These are phyloP conservation scores for Zaprionus gabonicus DNA, from an alignment of 1,140 invertebrate species.

Conservation along the genomic window DNA sequence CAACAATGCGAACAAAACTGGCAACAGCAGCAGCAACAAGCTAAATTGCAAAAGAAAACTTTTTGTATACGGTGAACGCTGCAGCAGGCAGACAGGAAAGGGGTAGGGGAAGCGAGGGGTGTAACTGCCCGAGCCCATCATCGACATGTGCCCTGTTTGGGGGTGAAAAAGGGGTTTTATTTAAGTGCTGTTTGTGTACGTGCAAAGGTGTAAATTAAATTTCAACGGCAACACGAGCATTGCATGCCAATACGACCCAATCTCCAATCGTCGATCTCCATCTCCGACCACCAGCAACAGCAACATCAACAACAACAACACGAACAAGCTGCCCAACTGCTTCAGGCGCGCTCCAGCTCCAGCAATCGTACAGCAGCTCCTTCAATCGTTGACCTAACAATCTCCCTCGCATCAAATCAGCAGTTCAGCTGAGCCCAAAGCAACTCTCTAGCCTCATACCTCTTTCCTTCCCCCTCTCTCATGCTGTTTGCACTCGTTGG, in stretches of 20 bases:
- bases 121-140: conserved; percentile 65
- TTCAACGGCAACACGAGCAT: conserved; percentile 60
- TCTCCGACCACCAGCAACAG: neutral
- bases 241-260: conserved; percentile 59
- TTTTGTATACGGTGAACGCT: conserved; percentile 55
- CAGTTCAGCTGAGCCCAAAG: conserved; percentile 15
- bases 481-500: conserved; percentile 22
- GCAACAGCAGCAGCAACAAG: conserved; percentile 61
- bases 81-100: conserved; percentile 23
- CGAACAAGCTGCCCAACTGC: neutral
- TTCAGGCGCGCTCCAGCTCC: neutral
- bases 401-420: neutral
- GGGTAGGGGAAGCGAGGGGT: conserved; percentile 31
- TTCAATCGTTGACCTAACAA: neutral
- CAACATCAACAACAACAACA: neutral
- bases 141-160: conserved; percentile 11
- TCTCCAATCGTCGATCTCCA: neutral
- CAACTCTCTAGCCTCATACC: neutral
- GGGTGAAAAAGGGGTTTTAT: conserved; percentile 9
- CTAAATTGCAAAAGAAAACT: conserved; percentile 82
- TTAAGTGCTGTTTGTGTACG: conserved; percentile 58
- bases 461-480: neutral
- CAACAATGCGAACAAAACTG: conserved; percentile 23
- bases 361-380: neutral
- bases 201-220: conserved; percentile 81